Evolutionary conservation across 2,113 vertebrate genomes (phyloP).

Genomic region (Melanotaenia duboulayi): DNA sequence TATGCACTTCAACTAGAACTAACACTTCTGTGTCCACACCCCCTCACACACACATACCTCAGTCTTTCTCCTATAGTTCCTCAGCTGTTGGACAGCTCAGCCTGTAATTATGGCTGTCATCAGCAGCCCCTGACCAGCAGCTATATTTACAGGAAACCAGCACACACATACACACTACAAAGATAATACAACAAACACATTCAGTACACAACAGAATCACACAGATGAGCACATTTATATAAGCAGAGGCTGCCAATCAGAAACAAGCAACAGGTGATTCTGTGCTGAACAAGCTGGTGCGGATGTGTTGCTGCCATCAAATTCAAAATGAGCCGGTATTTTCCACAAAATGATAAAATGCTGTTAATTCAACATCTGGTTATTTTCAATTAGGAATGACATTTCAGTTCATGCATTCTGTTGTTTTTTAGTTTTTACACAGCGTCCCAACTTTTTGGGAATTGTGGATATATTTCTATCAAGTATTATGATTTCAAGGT

Average conservation of each 20-base stretch:
- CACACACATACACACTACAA: not conserved
- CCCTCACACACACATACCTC: constrained; percentile 15
- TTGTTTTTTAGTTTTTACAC: too few relatives aligned
- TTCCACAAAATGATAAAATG: too few relatives aligned
- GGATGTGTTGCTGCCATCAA: too few relatives aligned
- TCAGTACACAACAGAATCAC: constrained; percentile 1
- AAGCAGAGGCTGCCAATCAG: constrained; percentile 27
- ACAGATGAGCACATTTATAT: constrained; percentile 15
- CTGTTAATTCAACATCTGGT: too few relatives aligned
- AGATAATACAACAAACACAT: constrained; percentile 19
- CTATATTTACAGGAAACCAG: constrained; percentile 78
- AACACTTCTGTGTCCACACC: constrained; percentile 17
- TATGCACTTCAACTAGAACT: constrained; percentile 34
- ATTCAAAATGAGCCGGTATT: too few relatives aligned
- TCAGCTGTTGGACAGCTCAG: constrained; percentile 77
- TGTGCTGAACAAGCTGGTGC: not conserved
- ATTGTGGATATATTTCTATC: too few relatives aligned
- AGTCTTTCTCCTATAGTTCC: constrained; percentile 42
- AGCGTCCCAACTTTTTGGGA: too few relatives aligned
- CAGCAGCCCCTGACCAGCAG: constrained; percentile 74
- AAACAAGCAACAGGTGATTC: constrained; percentile 22
- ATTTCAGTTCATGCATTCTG: too few relatives aligned
- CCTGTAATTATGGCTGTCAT: constrained; percentile 84
- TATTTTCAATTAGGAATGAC: too few relatives aligned
- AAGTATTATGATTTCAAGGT: too few relatives aligned